phyloP scores from a whole-genome alignment of 2,113 vertebrate genomes.

The Brienomyrus longianalis region DNA sequence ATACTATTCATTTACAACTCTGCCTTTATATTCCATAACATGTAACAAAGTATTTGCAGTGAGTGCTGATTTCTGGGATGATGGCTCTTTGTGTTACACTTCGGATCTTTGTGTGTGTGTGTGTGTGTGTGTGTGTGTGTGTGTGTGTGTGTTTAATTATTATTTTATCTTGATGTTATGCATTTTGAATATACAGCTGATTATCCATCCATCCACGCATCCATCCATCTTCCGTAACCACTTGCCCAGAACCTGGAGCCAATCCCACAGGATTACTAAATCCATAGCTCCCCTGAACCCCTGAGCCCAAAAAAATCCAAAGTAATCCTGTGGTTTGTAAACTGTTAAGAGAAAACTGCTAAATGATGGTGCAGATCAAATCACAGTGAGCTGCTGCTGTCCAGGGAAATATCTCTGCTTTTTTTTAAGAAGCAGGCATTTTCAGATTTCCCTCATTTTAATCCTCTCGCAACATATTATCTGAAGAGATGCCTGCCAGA shows the following conservation, averaged over 20 bases:
- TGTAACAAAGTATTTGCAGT: not conserved
- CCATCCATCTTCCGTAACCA: not conserved
- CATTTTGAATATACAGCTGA: not conserved
- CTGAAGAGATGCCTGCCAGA: not conserved
- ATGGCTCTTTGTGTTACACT: not conserved
- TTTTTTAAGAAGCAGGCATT: not conserved
- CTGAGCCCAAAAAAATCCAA: not conserved
- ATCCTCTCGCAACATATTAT: not conserved
- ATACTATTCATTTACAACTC: not conserved
- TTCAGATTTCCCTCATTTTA: conserved; percentile 3
- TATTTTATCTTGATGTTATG: not conserved
- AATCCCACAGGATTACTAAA: not conserved
- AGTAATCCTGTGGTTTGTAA: not conserved
- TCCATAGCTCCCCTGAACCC: not conserved
- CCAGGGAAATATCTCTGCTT: not conserved
- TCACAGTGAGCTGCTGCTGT: not conserved
- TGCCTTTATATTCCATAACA: not conserved
- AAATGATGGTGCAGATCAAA: not conserved
- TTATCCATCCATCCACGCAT: not conserved
- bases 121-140: not conserved
- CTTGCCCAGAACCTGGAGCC: not conserved
- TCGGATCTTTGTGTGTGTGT: not conserved
- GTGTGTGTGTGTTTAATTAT: not conserved
- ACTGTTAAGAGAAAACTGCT: not conserved
- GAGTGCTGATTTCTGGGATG: not conserved